Percentiles rank a stretch among this genome's conserved stretches.
Conservation (phyloP, 2,888 invertebrate species). For the Athalia rosae region DNA sequence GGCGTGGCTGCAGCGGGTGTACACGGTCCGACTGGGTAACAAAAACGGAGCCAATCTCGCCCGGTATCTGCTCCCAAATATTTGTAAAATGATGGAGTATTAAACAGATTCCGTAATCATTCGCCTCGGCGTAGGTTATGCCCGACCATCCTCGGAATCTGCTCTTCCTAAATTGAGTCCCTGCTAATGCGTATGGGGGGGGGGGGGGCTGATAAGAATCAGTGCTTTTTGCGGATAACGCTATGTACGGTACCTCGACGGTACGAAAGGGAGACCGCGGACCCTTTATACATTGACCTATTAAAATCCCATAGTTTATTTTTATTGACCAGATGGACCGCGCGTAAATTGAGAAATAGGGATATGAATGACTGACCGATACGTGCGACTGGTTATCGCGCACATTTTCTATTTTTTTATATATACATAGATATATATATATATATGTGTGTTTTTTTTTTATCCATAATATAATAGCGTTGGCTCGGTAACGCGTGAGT, state of each 20-base stretch:
- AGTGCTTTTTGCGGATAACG: neutral
- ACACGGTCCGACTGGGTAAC: too few species aligned
- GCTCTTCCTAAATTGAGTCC: slow-evolving; percentile 16
- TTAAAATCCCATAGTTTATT: too few species aligned
- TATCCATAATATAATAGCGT: neutral
- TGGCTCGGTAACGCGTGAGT: slow-evolving; percentile 22
- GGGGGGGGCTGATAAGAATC: neutral
- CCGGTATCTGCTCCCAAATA: slow-evolving; percentile 19
- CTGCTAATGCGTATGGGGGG: neutral
- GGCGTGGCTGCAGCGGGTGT: slow-evolving; percentile 3
- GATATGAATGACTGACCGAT: too few species aligned
- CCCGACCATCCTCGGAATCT: neutral
- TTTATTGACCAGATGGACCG: neutral
- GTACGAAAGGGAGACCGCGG: neutral
- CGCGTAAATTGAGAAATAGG: neutral
- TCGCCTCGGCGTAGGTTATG: neutral
- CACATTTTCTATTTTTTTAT: neutral
- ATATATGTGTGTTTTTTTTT: neutral
- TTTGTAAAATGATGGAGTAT: slow-evolving; percentile 16
- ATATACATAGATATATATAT: neutral
- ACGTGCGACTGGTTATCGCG: too few species aligned
- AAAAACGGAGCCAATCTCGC: slow-evolving; percentile 31
- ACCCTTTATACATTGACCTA: too few species aligned
- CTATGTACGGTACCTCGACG: too few species aligned
- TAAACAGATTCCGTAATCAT: slow-evolving; percentile 10